phyloP scores from a whole-genome alignment of 2,113 vertebrate genomes.

The Bambusicola thoracicus region DNA sequence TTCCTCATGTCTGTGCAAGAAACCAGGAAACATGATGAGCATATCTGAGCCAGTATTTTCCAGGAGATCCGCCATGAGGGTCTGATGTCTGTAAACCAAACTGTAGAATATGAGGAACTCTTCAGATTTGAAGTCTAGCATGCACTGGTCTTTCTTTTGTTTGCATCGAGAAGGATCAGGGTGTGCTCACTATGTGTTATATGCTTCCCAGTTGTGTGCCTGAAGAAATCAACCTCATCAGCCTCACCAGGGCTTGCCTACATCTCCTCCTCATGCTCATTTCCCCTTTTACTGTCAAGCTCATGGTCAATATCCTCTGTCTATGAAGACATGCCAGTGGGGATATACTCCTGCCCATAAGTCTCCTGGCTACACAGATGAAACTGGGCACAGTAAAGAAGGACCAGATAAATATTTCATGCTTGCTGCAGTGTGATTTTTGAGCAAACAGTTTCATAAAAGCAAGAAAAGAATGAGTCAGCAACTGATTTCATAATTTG shows the following conservation, averaged over 20 bases:
- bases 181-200: rapidly evolving
- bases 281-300: not conserved
- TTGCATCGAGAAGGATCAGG: not conserved
- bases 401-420: conserved; percentile 34
- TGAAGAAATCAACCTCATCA: not conserved
- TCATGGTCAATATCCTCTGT: not conserved
- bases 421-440: not conserved
- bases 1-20: not conserved
- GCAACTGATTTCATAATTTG: not conserved
- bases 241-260: rapidly evolving
- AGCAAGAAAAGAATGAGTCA: conserved; percentile 27
- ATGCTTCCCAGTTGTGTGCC: not conserved
- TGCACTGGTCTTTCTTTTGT: not conserved
- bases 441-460: not conserved
- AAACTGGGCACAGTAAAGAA: not conserved
- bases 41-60: not conserved
- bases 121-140: not conserved
- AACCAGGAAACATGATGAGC: not conserved
- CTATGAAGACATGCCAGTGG: not conserved
- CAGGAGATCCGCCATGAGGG: rapidly evolving
- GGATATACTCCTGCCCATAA: not conserved
- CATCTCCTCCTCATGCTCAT: not conserved
- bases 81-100: rapidly evolving
- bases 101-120: not conserved
- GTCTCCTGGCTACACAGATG: not conserved